Base-by-base conservation (phyloP, 2,888 invertebrate genomes). In the Pherbina coryleti region DNA sequence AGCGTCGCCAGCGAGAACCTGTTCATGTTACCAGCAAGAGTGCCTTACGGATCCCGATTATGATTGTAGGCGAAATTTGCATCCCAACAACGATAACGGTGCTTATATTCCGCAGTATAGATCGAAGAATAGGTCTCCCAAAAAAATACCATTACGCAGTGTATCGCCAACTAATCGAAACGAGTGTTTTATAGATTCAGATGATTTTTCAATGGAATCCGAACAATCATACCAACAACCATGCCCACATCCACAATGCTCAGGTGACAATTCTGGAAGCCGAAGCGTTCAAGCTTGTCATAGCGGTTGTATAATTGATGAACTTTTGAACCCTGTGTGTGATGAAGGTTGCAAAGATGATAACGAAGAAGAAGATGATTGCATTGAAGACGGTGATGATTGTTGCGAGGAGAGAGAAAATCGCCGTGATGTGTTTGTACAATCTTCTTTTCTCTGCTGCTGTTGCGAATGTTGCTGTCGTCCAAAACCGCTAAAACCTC, bases 291-390 rank as follows among this genome's bases (percentile, higher is more conserved):
- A 69, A n/a, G 51, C 17, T 31, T 25, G 25, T 28, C 34, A 57
- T 34, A 60, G 57, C 8, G 60, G 22, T n/a, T 72, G 72, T 25
- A 72, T 72, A 37, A 72, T 72, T 22, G 72, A 72, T 25, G 72
- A 72, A 55, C n/a, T 72, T 11, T 31, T 72, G 34, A 44, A 19
- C 3, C 14, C 57, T 7, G 34, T 53, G 7, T 55, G 72, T 37
- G 19, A 22, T 14, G 66, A n/a, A 7, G 8, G 8, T 1, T 8
- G 5, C 9, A 8, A 1, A 37, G 37, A 37, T 37, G 37, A 37
- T 37, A 8, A 1, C 1, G 37, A 37, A 1, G 9, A 37, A 31
- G 9, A 8, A 5, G 37, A 37, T 8, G 37, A 37, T 37, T 37
- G 37, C 37, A 8, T 37, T 5, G 37, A 37, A 37, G 8, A 11